Conservation (phyloP, 2,888 invertebrate species). For the Tiphia femorata region DNA sequence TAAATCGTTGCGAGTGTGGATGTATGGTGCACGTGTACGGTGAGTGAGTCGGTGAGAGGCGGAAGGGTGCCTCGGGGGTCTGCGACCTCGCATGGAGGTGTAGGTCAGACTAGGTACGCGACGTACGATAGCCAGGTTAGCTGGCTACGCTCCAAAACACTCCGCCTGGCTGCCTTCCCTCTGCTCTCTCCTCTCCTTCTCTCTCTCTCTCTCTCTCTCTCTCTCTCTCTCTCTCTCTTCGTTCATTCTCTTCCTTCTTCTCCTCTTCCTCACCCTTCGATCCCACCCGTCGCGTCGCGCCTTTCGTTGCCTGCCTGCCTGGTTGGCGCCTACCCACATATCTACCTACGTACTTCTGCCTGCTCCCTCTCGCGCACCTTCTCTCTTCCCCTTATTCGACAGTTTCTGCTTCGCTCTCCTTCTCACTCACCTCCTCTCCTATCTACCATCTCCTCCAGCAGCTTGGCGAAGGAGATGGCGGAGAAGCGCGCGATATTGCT, state of each 20-base stretch:
- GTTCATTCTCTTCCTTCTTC: neutral
- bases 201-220: slow-evolving; percentile 1
- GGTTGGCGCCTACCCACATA: slow-evolving; percentile 25
- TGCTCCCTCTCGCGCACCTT: slow-evolving; percentile 16
- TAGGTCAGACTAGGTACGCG: slow-evolving; percentile 31
- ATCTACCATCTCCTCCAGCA: neutral
- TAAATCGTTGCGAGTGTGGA: neutral
- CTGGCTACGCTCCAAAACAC: slow-evolving; percentile 55
- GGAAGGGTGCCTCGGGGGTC: slow-evolving; percentile 36
- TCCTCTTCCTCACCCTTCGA: neutral
- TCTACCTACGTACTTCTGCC: slow-evolving; percentile 13
- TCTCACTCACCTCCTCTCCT: neutral
- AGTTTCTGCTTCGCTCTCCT: neutral
- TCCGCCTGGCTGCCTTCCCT: slow-evolving; percentile 44
- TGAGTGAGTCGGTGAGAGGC: slow-evolving; percentile 22
- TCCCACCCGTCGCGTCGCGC: no score
- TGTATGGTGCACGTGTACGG: neutral
- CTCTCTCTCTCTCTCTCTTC: neutral
- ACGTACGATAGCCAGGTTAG: slow-evolving; percentile 49
- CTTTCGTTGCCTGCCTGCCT: no score
- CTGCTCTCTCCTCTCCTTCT: slow-evolving; percentile 47
- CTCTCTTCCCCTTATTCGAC: slow-evolving; percentile 7
- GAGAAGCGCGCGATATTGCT: slow-evolving; percentile 43
- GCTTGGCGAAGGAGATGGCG: slow-evolving; percentile 8
- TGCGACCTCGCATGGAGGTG: slow-evolving; percentile 38